Percentiles rank a stretch among this genome's conserved stretches.
phyloP scores from a whole-genome alignment of 1,140 invertebrate species.

The Aradophagus sp. region DNA sequence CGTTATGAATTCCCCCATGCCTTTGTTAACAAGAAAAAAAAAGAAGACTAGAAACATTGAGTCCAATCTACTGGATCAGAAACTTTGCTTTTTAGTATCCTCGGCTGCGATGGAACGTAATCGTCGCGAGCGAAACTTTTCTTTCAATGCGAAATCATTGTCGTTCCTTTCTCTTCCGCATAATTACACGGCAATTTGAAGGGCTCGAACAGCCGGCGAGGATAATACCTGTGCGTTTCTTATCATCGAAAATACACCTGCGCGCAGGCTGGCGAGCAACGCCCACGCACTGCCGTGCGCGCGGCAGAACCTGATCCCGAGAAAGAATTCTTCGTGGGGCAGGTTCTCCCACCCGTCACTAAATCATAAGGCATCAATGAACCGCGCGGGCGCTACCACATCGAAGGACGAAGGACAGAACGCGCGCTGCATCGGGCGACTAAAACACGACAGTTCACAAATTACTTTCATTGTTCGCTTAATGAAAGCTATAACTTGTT shows the following conservation, averaged over 20 bases:
- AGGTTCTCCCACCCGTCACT: conserved; percentile 30
- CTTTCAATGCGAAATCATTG: too few species aligned
- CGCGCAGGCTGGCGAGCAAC: conserved; percentile 24
- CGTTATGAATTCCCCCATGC: too few species aligned
- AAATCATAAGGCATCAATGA: conserved; percentile 56
- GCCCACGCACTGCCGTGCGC: conserved; percentile 43
- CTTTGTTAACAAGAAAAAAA: too few species aligned
- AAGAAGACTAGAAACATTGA: too few species aligned
- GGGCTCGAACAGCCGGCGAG: conserved; percentile 8
- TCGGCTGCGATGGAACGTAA: too few species aligned
- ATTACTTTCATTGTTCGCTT: conserved; percentile 70
- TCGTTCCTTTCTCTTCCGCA: conserved; percentile 31
- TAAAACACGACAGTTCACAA: conserved; percentile 62
- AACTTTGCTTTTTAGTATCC: too few species aligned
- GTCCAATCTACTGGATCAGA: too few species aligned
- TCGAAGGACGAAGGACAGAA: conserved; percentile 26
- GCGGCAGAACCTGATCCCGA: conserved; percentile 38
- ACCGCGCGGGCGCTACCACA: conserved; percentile 27
- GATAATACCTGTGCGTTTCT: conserved; percentile 22
- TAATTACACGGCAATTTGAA: conserved; percentile 44
- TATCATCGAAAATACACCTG: conserved; percentile 53
- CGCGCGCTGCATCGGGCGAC: conserved; percentile 17
- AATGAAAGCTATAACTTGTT: conserved; percentile 70
- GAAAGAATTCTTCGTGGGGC: conserved; percentile 44
- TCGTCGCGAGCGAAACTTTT: background rate